Evolutionary conservation across 2,113 vertebrate genomes (phyloP), one percentile per base, ranked within the genome.

Genomic region (Dendropsophus ebraccatus): DNA sequence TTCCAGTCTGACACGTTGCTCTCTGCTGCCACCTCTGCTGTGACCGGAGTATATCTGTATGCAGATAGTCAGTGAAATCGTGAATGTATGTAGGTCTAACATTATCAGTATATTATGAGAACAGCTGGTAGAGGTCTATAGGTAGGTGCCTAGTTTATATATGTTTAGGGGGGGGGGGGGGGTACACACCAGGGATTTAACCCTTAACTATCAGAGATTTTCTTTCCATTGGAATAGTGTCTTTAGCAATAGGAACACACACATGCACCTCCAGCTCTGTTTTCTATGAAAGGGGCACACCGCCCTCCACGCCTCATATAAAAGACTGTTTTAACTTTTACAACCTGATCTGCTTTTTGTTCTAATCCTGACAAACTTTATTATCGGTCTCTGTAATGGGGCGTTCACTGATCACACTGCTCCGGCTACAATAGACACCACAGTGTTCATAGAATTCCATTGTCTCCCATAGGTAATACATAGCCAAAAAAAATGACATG

Each of bases 301-400:
- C 69, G 75, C 45, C 86, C 85, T 86, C 0, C 1, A 87, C 67
- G 7, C 72, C 30, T 89, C 74, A 56, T 49, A 56, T 87, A 83
- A 88, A 80, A 7, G 83, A 82, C 25, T 77, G 81, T 87, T 49
- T 81, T 52, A 30, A 47, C 28, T 79, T 65, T 17, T 41, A 60
- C 87, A 81, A 87, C 50, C 8, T 84, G 19, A 72, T 86, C 52
- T 88, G 17, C 77, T 87, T 81, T 83, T 84, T 74, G 76, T 25
- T 81, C 37, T 56, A 70, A 47, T 77, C 60, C 67, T 0, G 35
- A 70, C 77, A 75, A 23, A 17, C 10, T 62, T 84, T 50, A 80
- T 8, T 76, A 13, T 14, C 81, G 76, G 35, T n/a, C 69, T 69
- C 7, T 78, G 54, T 85, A 88, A 1, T 0, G 28, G 3, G 87